A percentile compares a stretch with the other conserved stretches of the same genome.
Conservation (phyloP, 2,797 vertebrate genomes). For the Eremophila alpestris region DNA sequence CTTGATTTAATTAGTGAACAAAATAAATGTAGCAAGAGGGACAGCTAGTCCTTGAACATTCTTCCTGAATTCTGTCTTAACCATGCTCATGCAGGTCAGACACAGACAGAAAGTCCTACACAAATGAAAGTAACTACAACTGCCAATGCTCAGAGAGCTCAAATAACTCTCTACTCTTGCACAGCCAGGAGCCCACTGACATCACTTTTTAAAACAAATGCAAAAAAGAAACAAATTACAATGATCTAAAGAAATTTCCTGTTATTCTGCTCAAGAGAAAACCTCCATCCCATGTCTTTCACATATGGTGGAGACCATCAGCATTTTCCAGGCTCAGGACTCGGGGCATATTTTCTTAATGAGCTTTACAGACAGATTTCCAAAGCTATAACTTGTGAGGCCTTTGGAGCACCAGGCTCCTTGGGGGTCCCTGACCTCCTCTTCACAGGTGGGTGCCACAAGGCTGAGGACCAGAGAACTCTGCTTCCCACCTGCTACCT, state of each 20-base stretch:
- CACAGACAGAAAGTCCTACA: not conserved
- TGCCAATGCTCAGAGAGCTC: not conserved
- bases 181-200: not conserved
- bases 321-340: not conserved
- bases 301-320: not conserved
- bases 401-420: not conserved
- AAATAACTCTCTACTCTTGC: not conserved
- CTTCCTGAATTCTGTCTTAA: not conserved
- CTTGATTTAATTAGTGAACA: not conserved
- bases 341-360: not conserved
- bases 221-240: not conserved
- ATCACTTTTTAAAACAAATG: not conserved
- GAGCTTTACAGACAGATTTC: slow-evolving; percentile 24
- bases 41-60: not conserved
- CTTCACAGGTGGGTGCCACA: not conserved
- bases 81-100: not conserved
- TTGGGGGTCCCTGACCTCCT: not conserved
- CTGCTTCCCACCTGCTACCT: not conserved
- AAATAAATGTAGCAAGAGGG: not conserved
- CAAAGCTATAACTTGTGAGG: not conserved
- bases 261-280: not conserved
- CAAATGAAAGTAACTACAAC: not conserved
- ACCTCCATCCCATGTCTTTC: not conserved
- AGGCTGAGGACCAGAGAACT: not conserved
- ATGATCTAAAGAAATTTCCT: slow-evolving; percentile 4